Percentiles rank a stretch among this genome's conserved stretches.
phyloP scores from a whole-genome alignment of 2,888 invertebrate species.

The Polydrusus pterygomalis region DNA sequence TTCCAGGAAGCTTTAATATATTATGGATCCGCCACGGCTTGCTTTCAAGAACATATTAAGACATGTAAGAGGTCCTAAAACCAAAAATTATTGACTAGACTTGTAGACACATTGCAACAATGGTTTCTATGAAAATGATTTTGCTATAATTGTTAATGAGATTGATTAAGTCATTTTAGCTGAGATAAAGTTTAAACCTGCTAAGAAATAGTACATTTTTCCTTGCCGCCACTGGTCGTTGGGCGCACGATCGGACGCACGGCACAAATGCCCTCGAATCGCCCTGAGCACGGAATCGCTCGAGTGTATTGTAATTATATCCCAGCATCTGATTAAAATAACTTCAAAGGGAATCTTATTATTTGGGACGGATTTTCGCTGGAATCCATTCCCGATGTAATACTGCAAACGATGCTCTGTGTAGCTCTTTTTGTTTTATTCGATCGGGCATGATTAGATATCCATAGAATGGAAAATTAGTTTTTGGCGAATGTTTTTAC shows the following conservation, averaged over 20 bases:
- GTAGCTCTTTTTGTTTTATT: constrained; percentile 28
- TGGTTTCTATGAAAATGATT: no score
- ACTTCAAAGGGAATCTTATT: constrained; percentile 72
- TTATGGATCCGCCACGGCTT: no score
- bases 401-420: constrained; percentile 27
- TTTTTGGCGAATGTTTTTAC: constrained; percentile 1
- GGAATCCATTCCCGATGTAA: constrained; percentile 38
- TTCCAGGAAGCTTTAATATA: no score
- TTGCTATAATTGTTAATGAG: no score
- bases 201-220: background rate
- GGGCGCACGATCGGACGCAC: constrained; percentile 20
- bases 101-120: no score
- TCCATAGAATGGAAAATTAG: constrained; percentile 28
- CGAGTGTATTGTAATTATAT: constrained; percentile 70
- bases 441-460: constrained; percentile 22
- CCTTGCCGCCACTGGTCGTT: constrained; percentile 24
- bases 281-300: constrained; percentile 60
- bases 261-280: constrained; percentile 25
- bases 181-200: no score
- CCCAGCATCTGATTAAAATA: constrained; percentile 68
- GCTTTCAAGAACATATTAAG: no score
- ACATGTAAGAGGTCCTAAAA: no score
- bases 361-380: constrained; percentile 41
- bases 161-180: no score
- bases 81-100: no score